Percentiles rank a stretch among this genome's conserved stretches.
These are phyloP conservation scores for Rhadinocentrus ornatus DNA, from an alignment of 2,797 vertebrate species.

Conservation along the genomic window DNA sequence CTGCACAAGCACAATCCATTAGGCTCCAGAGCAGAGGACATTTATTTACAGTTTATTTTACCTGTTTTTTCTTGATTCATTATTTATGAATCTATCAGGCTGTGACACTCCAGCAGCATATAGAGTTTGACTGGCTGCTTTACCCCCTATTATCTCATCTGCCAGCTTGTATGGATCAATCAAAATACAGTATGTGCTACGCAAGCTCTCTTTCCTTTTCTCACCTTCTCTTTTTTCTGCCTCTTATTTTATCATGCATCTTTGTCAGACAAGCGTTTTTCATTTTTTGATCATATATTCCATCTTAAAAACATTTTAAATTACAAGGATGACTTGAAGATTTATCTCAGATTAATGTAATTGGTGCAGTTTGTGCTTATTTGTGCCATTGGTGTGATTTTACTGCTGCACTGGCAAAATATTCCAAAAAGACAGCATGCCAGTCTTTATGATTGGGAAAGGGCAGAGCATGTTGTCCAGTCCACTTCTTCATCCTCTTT, in stretches of 20 bases:
- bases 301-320: constrained; percentile 68
- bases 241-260: constrained; percentile 41
- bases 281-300: constrained; percentile 69
- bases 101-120: constrained; percentile 55
- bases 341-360: constrained; percentile 69
- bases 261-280: constrained; percentile 53
- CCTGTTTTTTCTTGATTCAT: constrained; percentile 71
- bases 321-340: constrained; percentile 69
- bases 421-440: constrained; percentile 56
- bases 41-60: constrained; percentile 81
- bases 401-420: constrained; percentile 62
- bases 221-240: constrained; percentile 32
- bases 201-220: constrained; percentile 28
- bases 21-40: constrained; percentile 57
- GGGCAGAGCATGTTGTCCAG: constrained; percentile 31
- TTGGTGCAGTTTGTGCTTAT: constrained; percentile 58
- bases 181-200: constrained; percentile 36
- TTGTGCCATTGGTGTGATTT: constrained; percentile 55
- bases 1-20: constrained; percentile 68
- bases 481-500: constrained; percentile 21
- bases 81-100: constrained; percentile 80
- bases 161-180: constrained; percentile 46
- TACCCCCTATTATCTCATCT: constrained; percentile 43
- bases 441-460: constrained; percentile 42
- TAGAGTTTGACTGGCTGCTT: constrained; percentile 44